Evolutionary conservation across 2,113 vertebrate species (phyloP), one percentile per base, ranked within the genome.

Genomic region (Cyphomyrus discorhynchus): DNA sequence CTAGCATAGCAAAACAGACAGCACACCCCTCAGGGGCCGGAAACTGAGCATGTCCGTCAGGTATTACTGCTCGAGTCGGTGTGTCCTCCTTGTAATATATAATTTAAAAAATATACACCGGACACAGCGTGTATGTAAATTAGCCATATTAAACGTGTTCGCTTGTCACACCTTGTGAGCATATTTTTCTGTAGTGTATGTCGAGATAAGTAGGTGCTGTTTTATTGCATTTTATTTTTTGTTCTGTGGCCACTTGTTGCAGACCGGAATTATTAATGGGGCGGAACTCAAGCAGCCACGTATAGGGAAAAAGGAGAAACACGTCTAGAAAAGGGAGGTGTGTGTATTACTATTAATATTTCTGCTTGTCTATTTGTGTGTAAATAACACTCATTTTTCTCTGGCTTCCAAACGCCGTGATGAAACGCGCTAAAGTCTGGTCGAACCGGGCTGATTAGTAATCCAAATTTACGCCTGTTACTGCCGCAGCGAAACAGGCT

Each of bases 251-350:
- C 35, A 6, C 27, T 87, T 87, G 85, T 87, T 87, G 85, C 31
- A 87, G 49, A 11, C 50, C 85, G 85, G 85, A 87, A 35, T 6
- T 7, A 53, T 19, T 47, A 46, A 24, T 11, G 45, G 42, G 89
- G 93, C 89, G 92, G 95, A 94, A 91, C 77, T 90, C 89, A 94
- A 93, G 94, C 91, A 95, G 95, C 95, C 95, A 96, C 95, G 95
- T 96, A 95, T 94, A 94, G 90, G 92, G 92, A 86, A 89, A 42
- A 87, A 2, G 53, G 92, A 92, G 90, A 90, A 93, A 91, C 93
- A 92, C 93, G 92, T 90, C n/a, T 86, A 46, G 80, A 90, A 91
- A 94, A 94, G 94, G 91, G 92, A 93, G 87, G 45, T 50, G 19
- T 92, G 92, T 92, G 92, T 90, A 83, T 45, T 86, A 27, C 19